Evolutionary conservation across 1,140 invertebrate genomes (phyloP), one percentile per base, ranked within the genome.

Genomic region (Saccostrea cuccullata): DNA sequence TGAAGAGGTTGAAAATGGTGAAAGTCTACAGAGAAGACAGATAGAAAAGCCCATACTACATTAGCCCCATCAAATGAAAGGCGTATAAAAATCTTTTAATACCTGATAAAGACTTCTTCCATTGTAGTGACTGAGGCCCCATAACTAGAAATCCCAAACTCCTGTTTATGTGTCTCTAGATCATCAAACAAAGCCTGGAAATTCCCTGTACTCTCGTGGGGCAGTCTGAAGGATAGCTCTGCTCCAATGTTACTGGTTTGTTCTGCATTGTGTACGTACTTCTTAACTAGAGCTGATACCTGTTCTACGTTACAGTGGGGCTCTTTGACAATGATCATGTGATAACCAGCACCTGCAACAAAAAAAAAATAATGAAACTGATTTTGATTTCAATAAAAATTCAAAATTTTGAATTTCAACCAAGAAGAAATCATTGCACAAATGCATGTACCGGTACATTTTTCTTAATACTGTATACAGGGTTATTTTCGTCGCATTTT

Each of bases 91-190:
- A 64, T 67, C 82, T 95, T 95, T n/a, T 94, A 2, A 47, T 47
- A 97, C 97, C 97, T 97, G 23, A 98, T 93, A 93, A 98, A 98
- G 13, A 98, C 97, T 95, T 98, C 97, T 93, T 98, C 98, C 92
- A 98, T 96, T 0, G 97, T 98, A 12, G 97, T 97, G 3, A 97
- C 96, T 0, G 97, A 97, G 0, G 98, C 96, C 2, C 97, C 97
- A 90, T 97, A 97, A 36, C 97, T 97, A 30, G 96, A 95, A 77
- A 98, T 96, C 0, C 96, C 96, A 9, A 98, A 93, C 55, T 96
- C 91, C 0, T 94, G 92, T 89, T 96, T 96, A 12, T 96, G 94
- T 0, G 91, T 87, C 92, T 98, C 97, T 30, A 98, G 92, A 20
- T 96, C 94, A 23, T 95, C 94, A 91, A 98, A 96, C 73, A 97